Evolutionary conservation across 2,113 vertebrate genomes (phyloP).

Genomic region (Scomber scombrus): DNA sequence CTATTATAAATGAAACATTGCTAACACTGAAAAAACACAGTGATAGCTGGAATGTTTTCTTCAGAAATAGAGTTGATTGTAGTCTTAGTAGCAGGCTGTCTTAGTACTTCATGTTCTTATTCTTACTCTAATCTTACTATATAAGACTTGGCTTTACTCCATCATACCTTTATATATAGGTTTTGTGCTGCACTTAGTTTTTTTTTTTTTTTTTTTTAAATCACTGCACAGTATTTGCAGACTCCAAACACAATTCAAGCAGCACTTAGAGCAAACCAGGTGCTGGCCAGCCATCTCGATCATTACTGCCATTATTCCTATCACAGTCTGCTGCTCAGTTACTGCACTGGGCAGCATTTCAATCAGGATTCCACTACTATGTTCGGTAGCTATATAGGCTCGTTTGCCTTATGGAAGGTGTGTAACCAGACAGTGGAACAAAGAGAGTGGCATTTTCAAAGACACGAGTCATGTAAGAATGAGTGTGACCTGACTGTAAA

Average conservation of each 20-base stretch:
- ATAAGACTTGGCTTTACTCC: not conserved
- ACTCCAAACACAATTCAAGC: constrained; percentile 1
- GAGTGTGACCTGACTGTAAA: constrained; percentile 47
- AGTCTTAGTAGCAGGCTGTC: not conserved
- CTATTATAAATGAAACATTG: constrained; percentile 29
- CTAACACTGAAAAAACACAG: not conserved
- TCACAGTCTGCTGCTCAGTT: constrained; percentile 37
- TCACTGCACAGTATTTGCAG: not conserved
- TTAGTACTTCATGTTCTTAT: not conserved
- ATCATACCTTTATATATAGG: not conserved
- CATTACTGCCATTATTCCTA: constrained; percentile 35
- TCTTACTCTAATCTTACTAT: not conserved
- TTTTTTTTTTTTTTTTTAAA: too few relatives aligned
- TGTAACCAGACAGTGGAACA: constrained; percentile 27
- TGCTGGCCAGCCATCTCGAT: not conserved
- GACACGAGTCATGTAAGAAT: constrained; percentile 47
- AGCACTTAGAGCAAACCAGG: not conserved
- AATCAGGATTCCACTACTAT: constrained; percentile 42
- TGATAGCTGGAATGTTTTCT: constrained; percentile 4
- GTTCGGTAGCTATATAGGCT: constrained; percentile 10
- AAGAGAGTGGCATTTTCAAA: constrained; percentile 45
- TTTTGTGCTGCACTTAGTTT: too few relatives aligned
- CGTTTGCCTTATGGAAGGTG: constrained; percentile 18
- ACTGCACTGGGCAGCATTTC: constrained; percentile 30
- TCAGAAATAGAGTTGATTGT: constrained; percentile 23